Base-by-base conservation (phyloP, 2,888 invertebrate genomes). In the Drosophila merina region DNA sequence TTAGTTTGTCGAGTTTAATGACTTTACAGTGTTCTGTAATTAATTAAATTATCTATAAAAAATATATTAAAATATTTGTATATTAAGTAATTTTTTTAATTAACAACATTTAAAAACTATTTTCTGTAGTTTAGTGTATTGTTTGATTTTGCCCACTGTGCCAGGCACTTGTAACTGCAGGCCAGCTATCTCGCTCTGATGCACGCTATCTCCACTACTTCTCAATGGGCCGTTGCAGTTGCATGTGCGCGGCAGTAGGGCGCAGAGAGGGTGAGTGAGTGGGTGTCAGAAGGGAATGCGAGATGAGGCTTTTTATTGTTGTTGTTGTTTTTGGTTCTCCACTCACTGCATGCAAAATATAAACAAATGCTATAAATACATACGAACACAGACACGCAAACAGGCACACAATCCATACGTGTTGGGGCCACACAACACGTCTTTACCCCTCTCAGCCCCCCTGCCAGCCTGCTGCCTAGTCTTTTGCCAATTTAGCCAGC, bases 311-410 rank as follows among this genome's bases (percentile, higher is more conserved):
- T 20, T 20, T 20, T 20, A 20, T 20, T 20, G 20, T 20, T 64
- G 47, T 72, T 73, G 26, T 56, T 52, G 26, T 33, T 44, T 56
- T 45, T 77, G 66, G 31, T 59, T 25, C 44, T 51, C 52, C 40
- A 57, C 64, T 59, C 71, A 52, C 57, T 69, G 69, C 67, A 64
- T 77, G 86, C 77, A 79, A 82, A 86, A 76, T 88, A 88, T 88
- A 88, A 82, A 82, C 82, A 82, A 82, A 87, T 74, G 74, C 86
- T 82, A 88, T 88, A 76, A 86, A 82, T 86, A 88, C 60, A 52
- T 48, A 56, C 51, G 47, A 47, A 72, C 70, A 52, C 63, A 45
- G 48, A 63, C 70, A 56, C 55, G 5, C 28, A 20, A 20, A 20
- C 20, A 20, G 20, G 20, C 51, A 72, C 70, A 56, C 63, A 45